A percentile compares a stretch with the other conserved stretches of the same genome.
Evolutionary conservation across 2,113 vertebrate genomes (phyloP).

Genomic region (Isurus oxyrinchus): DNA sequence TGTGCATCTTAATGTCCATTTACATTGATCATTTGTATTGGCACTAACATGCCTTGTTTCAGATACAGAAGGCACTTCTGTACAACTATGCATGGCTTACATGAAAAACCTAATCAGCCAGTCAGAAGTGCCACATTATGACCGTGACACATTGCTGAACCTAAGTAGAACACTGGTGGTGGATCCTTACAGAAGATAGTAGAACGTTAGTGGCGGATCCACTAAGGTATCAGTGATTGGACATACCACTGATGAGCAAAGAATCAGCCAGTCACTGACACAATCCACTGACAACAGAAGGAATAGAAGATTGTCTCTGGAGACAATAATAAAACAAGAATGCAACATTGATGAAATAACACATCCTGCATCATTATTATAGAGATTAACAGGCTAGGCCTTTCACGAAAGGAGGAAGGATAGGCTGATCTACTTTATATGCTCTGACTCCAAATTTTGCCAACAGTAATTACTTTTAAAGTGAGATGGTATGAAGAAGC

Average conservation of each 20-base stretch:
- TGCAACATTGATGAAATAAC: neutral
- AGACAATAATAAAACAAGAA: neutral
- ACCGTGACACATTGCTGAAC: neutral
- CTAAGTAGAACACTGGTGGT: neutral
- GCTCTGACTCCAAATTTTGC: neutral
- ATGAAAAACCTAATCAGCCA: neutral
- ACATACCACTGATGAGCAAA: neutral
- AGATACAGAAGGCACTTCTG: neutral
- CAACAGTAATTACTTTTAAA: neutral
- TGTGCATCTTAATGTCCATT: neutral
- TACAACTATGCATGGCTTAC: neutral
- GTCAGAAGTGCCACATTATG: neutral
- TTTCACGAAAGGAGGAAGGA: neutral
- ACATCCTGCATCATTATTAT: neutral
- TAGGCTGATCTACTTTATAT: neutral
- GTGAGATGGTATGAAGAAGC: neutral
- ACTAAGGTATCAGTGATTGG: neutral
- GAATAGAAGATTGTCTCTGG: neutral
- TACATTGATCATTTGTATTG: neutral
- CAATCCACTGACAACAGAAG: neutral
- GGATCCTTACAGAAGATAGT: neutral
- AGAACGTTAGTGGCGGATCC: neutral
- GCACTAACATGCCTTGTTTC: neutral
- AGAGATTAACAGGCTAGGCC: neutral
- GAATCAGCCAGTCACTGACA: neutral